Percentiles rank a stretch among this genome's conserved stretches.
phyloP scores from a whole-genome alignment of 2,797 vertebrate genomes.

The Malurus splendens region DNA sequence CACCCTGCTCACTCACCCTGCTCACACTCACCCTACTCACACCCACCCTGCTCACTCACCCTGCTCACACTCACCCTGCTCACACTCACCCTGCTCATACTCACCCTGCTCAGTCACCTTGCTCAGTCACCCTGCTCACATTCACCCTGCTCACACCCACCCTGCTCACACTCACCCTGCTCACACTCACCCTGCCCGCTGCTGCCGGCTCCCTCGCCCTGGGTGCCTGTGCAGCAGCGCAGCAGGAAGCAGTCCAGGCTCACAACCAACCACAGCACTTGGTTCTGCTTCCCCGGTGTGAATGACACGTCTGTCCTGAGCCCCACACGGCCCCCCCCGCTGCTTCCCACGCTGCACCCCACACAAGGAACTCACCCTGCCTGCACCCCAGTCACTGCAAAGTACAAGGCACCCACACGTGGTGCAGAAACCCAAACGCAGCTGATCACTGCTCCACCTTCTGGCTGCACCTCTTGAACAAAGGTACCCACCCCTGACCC shows the following conservation, averaged over 20 bases:
- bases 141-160: no score
- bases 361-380: background rate
- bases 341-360: background rate
- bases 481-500: background rate
- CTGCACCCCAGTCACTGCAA: background rate
- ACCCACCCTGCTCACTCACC: background rate
- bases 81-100: background rate
- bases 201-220: background rate
- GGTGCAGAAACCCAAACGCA: rapidly evolving
- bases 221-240: background rate
- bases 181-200: background rate
- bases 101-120: background rate
- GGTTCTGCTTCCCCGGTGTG: background rate
- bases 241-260: slow-evolving; percentile 13
- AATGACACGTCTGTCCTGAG: background rate
- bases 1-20: no score
- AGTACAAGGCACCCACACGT: rapidly evolving
- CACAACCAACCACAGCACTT: background rate
- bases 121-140: background rate
- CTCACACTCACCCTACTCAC: background rate
- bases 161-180: no score
- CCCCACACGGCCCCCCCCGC: background rate
- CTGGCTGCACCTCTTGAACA: background rate
- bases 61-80: background rate
- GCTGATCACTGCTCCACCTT: background rate